Base-by-base conservation (phyloP, 2,888 invertebrate species). In the Caenorhabditis becei region DNA sequence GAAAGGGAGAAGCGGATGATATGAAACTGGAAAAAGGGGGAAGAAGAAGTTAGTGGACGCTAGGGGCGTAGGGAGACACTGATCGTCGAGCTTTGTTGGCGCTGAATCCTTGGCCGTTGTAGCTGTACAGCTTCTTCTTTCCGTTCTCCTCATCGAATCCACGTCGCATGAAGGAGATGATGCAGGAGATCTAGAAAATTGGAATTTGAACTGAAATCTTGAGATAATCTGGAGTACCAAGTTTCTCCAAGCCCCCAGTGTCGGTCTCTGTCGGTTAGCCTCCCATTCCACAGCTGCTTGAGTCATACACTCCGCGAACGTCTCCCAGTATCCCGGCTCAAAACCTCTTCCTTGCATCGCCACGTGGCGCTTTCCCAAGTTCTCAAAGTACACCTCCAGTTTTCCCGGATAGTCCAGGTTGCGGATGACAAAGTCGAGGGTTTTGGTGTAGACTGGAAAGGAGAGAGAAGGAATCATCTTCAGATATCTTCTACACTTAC, bases 261-360 rank as follows among this genome's bases (percentile, higher is more conserved):
- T 89, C 23, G 88, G 86, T 59, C 89, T 85, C 28, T 86, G 83
- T 8, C 88, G 77, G 35, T 85, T 84, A 11, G 86, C 85, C n/a
- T 87, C 88, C 89, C 89, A 89, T 77, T 90, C 89, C 16, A 88
- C 86, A 1, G 89, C 88, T 0, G 89, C 86, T 70, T 89, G 87
- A 1, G 87, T 85, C 86, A 89, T 89, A 41, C 88, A 88, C 47
- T 90, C 90, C 0, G 89, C 87, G 62, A 90, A 90, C 2, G 92
- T 86, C 90, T 92, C 91, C 92, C 92, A 82, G 91, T 92, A 88
- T 87, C 90, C 86, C 69, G 91, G 67, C 87, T 91, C 80, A 87
- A 92, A 89, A 8, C 89, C 88, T 51, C 88, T 74, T 18, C 87
- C 87, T 47, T 88, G 86, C 77, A 89, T 83, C 47, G 83, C 83